phyloP scores from a whole-genome alignment of 2,113 vertebrate species.

The Gasterosteus nipponicus region DNA sequence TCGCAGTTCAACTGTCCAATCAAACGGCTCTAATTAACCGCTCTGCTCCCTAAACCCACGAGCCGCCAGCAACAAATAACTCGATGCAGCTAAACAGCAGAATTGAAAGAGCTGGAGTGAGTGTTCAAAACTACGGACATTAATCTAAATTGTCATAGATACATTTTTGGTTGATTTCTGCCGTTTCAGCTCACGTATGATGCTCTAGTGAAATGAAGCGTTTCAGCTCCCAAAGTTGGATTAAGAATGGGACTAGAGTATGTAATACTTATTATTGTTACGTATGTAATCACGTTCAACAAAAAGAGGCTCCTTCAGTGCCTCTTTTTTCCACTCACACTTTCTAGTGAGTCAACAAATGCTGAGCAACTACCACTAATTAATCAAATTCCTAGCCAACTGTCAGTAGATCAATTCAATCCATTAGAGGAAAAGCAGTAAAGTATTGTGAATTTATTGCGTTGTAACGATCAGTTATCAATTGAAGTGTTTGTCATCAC shows the following conservation, averaged over 20 bases:
- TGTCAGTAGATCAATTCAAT: background rate
- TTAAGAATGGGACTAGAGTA: background rate
- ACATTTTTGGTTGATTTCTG: background rate
- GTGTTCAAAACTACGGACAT: background rate
- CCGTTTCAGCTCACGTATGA: background rate
- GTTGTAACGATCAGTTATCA: background rate
- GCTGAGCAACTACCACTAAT: background rate
- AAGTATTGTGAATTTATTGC: background rate
- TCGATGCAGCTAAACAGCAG: too few species aligned
- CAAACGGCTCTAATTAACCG: conserved; percentile 12
- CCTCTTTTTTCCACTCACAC: background rate
- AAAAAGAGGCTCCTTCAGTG: background rate
- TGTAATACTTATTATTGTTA: background rate
- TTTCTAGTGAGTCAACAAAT: background rate
- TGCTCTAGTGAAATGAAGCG: background rate
- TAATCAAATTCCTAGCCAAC: conserved; percentile 13
- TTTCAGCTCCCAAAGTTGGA: background rate
- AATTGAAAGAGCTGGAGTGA: background rate
- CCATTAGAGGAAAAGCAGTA: conserved; percentile 4
- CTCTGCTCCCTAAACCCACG: background rate
- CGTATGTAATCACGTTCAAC: background rate
- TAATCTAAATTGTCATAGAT: background rate
- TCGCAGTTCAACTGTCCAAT: conserved; percentile 39
- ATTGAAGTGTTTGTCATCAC: background rate
- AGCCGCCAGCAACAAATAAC: background rate